These are phyloP conservation scores for Antennarius striatus DNA, from an alignment of 2,113 vertebrate species.

Conservation along the genomic window DNA sequence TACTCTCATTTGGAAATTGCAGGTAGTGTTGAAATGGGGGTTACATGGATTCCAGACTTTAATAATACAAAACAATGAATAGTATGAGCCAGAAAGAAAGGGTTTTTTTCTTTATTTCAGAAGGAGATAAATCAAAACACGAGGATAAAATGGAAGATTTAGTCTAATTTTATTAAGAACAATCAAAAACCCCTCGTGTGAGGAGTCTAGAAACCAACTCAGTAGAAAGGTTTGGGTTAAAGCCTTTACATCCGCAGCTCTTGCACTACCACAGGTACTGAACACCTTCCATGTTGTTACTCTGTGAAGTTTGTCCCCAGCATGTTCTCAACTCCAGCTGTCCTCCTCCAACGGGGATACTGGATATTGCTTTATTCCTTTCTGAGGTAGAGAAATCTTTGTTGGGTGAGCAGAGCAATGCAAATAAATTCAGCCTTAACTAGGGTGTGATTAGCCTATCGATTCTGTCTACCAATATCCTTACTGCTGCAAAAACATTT, in stretches of 20 bases:
- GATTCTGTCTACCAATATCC: slow-evolving; percentile 37
- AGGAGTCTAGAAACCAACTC: no score
- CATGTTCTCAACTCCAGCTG: no score
- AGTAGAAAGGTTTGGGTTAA: no score
- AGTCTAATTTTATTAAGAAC: background rate
- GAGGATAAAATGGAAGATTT: background rate
- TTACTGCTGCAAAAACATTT: slow-evolving; percentile 35
- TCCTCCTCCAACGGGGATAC: background rate
- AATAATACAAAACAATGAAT: no score
- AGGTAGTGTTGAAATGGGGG: no score
- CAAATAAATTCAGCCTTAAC: slow-evolving; percentile 64
- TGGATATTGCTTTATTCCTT: slow-evolving; percentile 23
- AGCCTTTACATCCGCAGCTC: background rate
- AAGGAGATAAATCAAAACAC: background rate
- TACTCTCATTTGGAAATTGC: no score
- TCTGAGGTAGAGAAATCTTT: slow-evolving; percentile 24
- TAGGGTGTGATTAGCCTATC: slow-evolving; percentile 62
- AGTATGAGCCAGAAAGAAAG: no score
- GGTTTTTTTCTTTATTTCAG: no score
- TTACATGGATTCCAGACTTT: no score
- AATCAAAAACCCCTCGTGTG: no score
- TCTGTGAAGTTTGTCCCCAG: slow-evolving; percentile 1
- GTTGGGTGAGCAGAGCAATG: slow-evolving; percentile 3
- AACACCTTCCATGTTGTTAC: slow-evolving; percentile 6
- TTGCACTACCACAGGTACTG: background rate